Conservation (phyloP, 2,113 vertebrate species). For the Thalassoma bifasciatum region DNA sequence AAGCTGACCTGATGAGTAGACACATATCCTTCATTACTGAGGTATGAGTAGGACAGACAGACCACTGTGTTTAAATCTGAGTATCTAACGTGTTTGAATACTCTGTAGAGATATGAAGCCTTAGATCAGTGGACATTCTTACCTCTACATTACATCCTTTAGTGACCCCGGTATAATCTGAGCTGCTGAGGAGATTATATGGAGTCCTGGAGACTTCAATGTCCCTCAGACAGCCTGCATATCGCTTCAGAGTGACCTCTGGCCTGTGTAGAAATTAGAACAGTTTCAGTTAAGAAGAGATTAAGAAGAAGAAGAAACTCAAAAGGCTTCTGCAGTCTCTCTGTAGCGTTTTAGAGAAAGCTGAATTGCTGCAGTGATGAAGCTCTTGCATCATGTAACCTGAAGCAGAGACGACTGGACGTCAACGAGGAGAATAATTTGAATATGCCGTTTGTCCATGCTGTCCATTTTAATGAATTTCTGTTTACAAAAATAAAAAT, state of each 20-base stretch:
- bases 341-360: conserved; percentile 15
- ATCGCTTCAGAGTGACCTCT: conserved; percentile 91
- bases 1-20: no score
- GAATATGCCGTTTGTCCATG: conserved; percentile 59
- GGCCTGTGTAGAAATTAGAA: conserved; percentile 80
- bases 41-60: no score
- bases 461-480: neutral
- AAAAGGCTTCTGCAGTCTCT: conserved; percentile 13
- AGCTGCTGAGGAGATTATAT: conserved; percentile 93
- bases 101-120: neutral
- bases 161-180: conserved; percentile 93
- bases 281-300: conserved; percentile 9
- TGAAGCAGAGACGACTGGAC: conserved; percentile 39
- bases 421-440: conserved; percentile 26
- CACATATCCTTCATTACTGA: no score
- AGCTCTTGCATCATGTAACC: conserved; percentile 46
- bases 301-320: neutral
- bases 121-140: conserved; percentile 8
- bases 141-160: conserved; percentile 97
- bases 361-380: conserved; percentile 54
- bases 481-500: neutral
- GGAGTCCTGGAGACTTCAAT: conserved; percentile 97
- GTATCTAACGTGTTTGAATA: neutral
- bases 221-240: conserved; percentile 93
- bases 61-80: neutral